phyloP scores from a whole-genome alignment of 2,888 invertebrate genomes.

The Galeopsomyia nigrocyanea region DNA sequence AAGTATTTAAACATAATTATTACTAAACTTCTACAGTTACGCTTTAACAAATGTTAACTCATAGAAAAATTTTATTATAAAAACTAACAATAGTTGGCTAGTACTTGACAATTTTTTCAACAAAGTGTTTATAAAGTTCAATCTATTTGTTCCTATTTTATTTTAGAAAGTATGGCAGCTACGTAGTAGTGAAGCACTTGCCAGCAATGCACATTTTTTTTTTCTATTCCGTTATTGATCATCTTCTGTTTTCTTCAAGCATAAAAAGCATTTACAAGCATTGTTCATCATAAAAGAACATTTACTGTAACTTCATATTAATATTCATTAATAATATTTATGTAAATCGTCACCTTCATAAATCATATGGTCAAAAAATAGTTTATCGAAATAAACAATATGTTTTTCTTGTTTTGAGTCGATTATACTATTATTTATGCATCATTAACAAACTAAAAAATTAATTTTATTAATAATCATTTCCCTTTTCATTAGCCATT shows the following conservation, averaged over 20 bases:
- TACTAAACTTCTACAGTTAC: constrained; percentile 37
- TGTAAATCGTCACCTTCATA: too few relatives aligned
- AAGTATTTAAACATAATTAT: constrained; percentile 45
- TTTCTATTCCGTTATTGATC: constrained; percentile 49
- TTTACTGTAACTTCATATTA: constrained; percentile 7
- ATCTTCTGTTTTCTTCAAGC: constrained; percentile 35
- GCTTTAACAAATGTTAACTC: constrained; percentile 40
- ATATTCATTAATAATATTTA: constrained; percentile 14
- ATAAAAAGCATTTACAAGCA: constrained; percentile 32
- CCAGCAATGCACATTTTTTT: constrained; percentile 62
- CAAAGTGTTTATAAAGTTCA: constrained; percentile 31
- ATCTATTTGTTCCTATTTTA: constrained; percentile 35
- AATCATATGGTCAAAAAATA: too few relatives aligned
- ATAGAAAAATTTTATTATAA: constrained; percentile 32
- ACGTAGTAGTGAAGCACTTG: constrained; percentile 60
- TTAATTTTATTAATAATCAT: constrained; percentile 27
- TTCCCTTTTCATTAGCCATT: constrained; percentile 25
- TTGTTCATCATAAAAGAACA: constrained; percentile 7
- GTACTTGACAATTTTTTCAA: constrained; percentile 41
- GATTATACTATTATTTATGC: constrained; percentile 5
- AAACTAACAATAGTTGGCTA: constrained; percentile 44
- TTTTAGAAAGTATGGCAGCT: constrained; percentile 48
- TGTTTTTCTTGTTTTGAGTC: not conserved
- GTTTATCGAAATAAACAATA: too few relatives aligned
- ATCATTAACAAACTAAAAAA: not conserved